Evolutionary conservation across 2,888 invertebrate genomes (phyloP).

Genomic region (Blera fallax): DNA sequence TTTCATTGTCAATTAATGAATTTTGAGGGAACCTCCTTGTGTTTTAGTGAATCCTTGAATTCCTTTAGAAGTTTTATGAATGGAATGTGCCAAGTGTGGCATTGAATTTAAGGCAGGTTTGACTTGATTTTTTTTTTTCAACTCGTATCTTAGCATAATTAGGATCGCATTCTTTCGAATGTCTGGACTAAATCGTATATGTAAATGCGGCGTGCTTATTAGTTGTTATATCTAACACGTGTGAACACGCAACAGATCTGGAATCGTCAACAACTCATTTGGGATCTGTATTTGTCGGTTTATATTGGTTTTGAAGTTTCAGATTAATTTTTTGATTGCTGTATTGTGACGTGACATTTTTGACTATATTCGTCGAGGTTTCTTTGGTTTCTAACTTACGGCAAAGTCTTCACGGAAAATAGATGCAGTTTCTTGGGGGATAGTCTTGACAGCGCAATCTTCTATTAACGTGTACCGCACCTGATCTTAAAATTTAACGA

Average conservation of each 20-base stretch:
- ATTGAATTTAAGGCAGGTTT: not conserved
- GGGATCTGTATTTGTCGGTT: not conserved
- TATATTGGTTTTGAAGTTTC: too few relatives aligned
- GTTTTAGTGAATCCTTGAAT: conserved; percentile 28
- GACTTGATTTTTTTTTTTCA: not conserved
- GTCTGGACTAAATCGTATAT: not conserved
- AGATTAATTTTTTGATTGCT: too few relatives aligned
- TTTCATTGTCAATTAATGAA: conserved; percentile 53
- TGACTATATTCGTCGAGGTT: too few relatives aligned
- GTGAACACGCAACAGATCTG: not conserved
- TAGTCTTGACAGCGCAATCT: too few relatives aligned
- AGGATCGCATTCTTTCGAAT: not conserved
- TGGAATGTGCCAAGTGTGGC: conserved; percentile 12
- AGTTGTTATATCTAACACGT: not conserved
- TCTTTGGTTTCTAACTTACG: too few relatives aligned
- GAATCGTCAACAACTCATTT: not conserved
- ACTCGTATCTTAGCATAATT: not conserved
- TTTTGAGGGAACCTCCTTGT: conserved; percentile 29
- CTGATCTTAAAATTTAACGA: too few relatives aligned
- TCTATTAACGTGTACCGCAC: too few relatives aligned
- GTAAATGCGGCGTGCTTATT: not conserved
- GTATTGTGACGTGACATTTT: too few relatives aligned
- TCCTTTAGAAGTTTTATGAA: conserved; percentile 34
- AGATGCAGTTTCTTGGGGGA: too few relatives aligned
- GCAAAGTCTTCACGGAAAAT: too few relatives aligned